Conservation (phyloP, 2,797 vertebrate genomes). For the Tiaroga cobitis region DNA sequence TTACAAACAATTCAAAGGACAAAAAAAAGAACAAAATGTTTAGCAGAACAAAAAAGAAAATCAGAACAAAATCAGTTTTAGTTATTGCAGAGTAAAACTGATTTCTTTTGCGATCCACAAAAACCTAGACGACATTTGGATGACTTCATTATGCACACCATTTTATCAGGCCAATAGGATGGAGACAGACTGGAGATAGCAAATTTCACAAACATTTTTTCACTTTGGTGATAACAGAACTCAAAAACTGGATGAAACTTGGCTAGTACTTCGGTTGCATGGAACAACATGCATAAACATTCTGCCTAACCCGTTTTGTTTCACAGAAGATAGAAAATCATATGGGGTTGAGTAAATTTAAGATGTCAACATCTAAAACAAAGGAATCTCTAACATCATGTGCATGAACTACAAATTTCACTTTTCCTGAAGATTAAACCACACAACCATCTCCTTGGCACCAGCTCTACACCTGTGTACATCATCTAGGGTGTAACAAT, state of each 20-base stretch:
- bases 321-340: background rate
- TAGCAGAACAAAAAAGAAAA: too few species aligned
- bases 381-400: background rate
- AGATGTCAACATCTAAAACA: background rate
- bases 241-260: background rate
- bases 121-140: background rate
- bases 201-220: background rate
- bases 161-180: background rate
- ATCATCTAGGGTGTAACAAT: background rate
- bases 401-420: background rate
- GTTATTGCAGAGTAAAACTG: too few species aligned
- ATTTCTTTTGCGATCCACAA: background rate
- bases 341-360: background rate
- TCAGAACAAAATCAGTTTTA: too few species aligned
- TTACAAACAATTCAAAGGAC: too few species aligned
- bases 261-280: background rate
- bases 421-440: background rate
- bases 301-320: background rate
- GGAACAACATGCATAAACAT: background rate
- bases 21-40: too few species aligned
- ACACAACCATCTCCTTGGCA: background rate
- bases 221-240: background rate
- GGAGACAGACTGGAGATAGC: background rate
- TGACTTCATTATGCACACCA: background rate
- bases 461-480: background rate